A percentile compares a stretch with the other conserved stretches of the same genome.
These are phyloP conservation scores for Atrina japonica DNA, from an alignment of 2,888 invertebrate species.

Conservation along the genomic window DNA sequence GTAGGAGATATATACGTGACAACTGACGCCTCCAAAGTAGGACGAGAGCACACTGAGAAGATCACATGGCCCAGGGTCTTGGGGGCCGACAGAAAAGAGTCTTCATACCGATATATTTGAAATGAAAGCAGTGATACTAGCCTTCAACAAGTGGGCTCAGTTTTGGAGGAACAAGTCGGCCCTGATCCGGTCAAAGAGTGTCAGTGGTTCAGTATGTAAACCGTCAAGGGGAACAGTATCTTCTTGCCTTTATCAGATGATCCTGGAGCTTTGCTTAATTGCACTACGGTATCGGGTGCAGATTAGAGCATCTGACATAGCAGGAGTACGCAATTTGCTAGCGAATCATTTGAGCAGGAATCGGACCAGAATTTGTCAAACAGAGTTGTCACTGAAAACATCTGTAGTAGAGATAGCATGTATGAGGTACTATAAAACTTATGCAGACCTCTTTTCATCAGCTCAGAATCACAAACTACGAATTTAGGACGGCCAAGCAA, in stretches of 20 bases:
- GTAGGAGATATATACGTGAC: constrained; percentile 7
- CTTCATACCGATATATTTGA: constrained; percentile 2
- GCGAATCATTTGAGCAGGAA: background rate
- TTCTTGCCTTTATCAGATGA: background rate
- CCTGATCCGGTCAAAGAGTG: background rate
- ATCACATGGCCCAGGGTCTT: constrained; percentile 2
- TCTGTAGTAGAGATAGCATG: no score
- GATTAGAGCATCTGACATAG: background rate
- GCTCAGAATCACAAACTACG: no score
- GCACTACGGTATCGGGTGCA: background rate
- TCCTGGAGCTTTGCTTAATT: background rate
- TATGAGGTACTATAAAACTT: no score
- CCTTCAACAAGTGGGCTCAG: constrained; percentile 1
- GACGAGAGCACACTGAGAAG: constrained; percentile 4
- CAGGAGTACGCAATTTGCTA: background rate
- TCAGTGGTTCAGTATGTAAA: constrained; percentile 7
- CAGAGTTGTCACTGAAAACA: no score
- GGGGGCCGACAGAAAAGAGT: background rate
- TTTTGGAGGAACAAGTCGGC: background rate
- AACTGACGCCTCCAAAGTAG: constrained; percentile 6
- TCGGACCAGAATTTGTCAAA: no score
- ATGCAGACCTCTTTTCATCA: no score
- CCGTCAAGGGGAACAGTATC: constrained; percentile 1
- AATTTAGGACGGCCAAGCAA: no score
- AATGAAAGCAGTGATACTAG: constrained; percentile 11